These are phyloP conservation scores for Halichoeres trimaculatus DNA, from an alignment of 2,113 vertebrate species.

Conservation along the genomic window DNA sequence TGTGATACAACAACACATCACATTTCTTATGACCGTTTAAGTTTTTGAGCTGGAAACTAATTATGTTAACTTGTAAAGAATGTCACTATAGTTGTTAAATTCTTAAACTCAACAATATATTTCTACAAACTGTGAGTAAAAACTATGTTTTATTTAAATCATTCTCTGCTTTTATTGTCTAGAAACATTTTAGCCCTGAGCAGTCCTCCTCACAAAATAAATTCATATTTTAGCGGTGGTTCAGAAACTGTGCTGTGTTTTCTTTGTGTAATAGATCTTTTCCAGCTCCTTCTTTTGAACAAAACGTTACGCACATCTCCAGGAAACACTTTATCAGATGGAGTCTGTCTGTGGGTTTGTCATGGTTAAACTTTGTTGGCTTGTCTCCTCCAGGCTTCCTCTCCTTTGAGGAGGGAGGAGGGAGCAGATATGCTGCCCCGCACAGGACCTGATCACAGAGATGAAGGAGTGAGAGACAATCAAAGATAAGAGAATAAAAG, in stretches of 20 bases:
- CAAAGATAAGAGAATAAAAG: constrained; percentile 76
- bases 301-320: constrained; percentile 23
- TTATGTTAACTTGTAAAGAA: too few relatives aligned
- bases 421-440: constrained; percentile 46
- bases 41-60: too few relatives aligned
- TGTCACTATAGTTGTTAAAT: too few relatives aligned
- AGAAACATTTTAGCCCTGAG: too few relatives aligned
- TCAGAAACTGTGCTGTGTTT: background rate
- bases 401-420: constrained; percentile 64
- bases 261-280: constrained; percentile 5
- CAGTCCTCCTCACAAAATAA: too few relatives aligned
- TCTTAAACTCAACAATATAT: too few relatives aligned
- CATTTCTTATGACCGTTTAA: too few relatives aligned
- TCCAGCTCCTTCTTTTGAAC: constrained; percentile 9
- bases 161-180: too few relatives aligned
- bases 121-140: too few relatives aligned
- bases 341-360: constrained; percentile 57
- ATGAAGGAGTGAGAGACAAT: constrained; percentile 58
- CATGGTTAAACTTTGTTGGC: constrained; percentile 41
- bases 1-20: too few relatives aligned
- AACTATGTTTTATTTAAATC: too few relatives aligned
- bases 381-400: constrained; percentile 58
- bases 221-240: too few relatives aligned
- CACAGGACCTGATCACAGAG: constrained; percentile 66
- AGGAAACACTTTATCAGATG: constrained; percentile 59